These are phyloP conservation scores for Lithosia quadra DNA, from an alignment of 2,888 invertebrate genomes.

Conservation along the genomic window DNA sequence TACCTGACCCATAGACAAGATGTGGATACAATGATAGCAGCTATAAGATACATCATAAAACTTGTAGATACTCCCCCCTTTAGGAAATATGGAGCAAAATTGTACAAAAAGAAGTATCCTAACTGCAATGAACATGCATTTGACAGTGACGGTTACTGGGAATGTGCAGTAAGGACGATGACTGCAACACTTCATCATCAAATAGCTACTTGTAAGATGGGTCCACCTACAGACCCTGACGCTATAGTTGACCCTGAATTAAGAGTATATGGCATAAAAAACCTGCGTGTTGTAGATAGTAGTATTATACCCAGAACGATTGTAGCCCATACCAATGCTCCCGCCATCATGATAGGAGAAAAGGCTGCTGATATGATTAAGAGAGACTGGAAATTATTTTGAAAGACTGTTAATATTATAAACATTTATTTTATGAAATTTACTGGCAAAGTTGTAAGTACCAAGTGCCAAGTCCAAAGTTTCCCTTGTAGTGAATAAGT, in stretches of 20 bases:
- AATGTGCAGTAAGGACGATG: slow-evolving; percentile 87
- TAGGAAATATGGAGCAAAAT: slow-evolving; percentile 86
- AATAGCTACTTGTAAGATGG: slow-evolving; percentile 91
- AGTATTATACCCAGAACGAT: slow-evolving; percentile 90
- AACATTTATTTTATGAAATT: slow-evolving; percentile 8
- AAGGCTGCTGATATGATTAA: slow-evolving; percentile 90
- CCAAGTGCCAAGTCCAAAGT: background rate
- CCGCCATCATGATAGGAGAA: slow-evolving; percentile 91
- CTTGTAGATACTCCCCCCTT: slow-evolving; percentile 87
- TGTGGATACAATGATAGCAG: slow-evolving; percentile 86
- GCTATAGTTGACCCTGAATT: slow-evolving; percentile 89
- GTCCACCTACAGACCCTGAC: slow-evolving; percentile 83
- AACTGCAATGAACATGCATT: slow-evolving; percentile 85
- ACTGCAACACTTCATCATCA: slow-evolving; percentile 90
- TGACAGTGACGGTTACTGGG: slow-evolving; percentile 89
- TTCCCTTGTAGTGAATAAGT: background rate
- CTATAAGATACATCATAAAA: slow-evolving; percentile 84
- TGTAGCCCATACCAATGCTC: slow-evolving; percentile 89
- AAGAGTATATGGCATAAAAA: slow-evolving; percentile 87
- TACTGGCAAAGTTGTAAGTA: background rate
- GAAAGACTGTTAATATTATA: background rate
- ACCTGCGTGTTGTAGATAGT: slow-evolving; percentile 89
- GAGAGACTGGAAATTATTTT: slow-evolving; percentile 75
- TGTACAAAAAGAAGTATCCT: slow-evolving; percentile 85
- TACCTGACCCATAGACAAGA: slow-evolving; percentile 90